Percentiles rank a stretch among this genome's conserved stretches.
Conservation (phyloP, 2,888 invertebrate genomes). For the Plagiodera versicolora region DNA sequence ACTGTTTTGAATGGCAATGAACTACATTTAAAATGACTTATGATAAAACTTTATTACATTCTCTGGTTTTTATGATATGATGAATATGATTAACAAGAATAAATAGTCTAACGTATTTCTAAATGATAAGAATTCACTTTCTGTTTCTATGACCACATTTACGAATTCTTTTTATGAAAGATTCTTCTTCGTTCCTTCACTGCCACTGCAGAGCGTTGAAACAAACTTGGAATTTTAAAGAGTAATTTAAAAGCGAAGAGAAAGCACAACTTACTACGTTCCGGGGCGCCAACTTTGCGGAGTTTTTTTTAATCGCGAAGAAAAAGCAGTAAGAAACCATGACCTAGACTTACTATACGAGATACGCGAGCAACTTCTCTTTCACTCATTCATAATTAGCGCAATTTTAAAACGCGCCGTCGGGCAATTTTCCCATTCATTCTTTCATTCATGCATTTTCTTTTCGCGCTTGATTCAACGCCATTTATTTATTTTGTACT, state of each 20-base stretch:
- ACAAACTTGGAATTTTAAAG: slow-evolving; percentile 1
- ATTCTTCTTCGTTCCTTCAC: neutral
- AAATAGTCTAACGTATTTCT: too few relatives aligned
- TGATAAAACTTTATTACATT: too few relatives aligned
- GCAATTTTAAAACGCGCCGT: neutral
- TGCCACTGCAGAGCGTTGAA: neutral
- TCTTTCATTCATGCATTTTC: neutral
- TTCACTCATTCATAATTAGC: slow-evolving; percentile 1
- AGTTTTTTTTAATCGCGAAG: slow-evolving; percentile 1
- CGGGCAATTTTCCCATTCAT: neutral
- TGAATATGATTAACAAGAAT: too few relatives aligned
- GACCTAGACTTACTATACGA: neutral
- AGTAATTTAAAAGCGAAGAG: neutral
- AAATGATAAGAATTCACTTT: too few relatives aligned
- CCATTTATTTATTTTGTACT: neutral
- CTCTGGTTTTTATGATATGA: too few relatives aligned
- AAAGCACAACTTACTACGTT: neutral
- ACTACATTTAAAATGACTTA: too few relatives aligned
- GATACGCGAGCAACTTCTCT: neutral
- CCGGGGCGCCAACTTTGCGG: neutral
- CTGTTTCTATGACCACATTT: too few relatives aligned
- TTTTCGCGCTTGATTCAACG: neutral
- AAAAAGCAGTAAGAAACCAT: slow-evolving; percentile 1
- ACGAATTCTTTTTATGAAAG: neutral
- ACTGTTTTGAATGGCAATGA: too few relatives aligned